These are phyloP conservation scores for Phodopus roborovskii DNA, from an alignment of 2,113 vertebrate genomes.

Conservation along the genomic window DNA sequence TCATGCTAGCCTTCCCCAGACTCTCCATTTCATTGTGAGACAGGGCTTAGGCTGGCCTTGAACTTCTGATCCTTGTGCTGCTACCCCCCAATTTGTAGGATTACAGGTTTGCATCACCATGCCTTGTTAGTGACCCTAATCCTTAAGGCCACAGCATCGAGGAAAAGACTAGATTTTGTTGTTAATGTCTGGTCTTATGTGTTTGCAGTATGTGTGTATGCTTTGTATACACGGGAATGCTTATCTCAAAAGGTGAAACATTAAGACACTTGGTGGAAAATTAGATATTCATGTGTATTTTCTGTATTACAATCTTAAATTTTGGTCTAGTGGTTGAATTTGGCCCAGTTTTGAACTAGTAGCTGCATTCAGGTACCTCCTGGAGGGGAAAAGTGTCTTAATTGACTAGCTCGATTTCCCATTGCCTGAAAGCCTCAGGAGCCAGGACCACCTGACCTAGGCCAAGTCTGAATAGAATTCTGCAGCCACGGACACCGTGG, in stretches of 20 bases:
- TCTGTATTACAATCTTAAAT: background rate
- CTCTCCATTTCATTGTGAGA: background rate
- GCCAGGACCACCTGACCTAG: background rate
- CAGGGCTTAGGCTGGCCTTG: background rate
- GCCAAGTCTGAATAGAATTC: background rate
- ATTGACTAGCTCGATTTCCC: background rate
- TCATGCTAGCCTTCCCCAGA: background rate
- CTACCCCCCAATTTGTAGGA: background rate
- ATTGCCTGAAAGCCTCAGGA: background rate
- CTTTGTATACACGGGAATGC: background rate
- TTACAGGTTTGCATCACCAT: background rate
- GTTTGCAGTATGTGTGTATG: background rate
- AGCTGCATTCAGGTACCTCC: background rate
- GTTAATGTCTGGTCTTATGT: background rate
- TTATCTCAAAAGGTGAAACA: background rate
- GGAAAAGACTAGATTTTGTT: conserved; percentile 13
- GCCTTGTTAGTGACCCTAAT: background rate
- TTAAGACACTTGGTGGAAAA: background rate
- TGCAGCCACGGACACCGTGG: background rate
- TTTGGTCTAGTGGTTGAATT: background rate
- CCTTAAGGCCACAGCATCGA: conserved; percentile 15
- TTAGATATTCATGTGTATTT: background rate
- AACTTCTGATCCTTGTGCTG: background rate
- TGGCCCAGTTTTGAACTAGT: background rate
- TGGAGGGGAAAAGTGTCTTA: background rate